These are phyloP conservation scores for Lindbergichthys nudifrons DNA, from an alignment of 2,797 vertebrate genomes.

Conservation along the genomic window DNA sequence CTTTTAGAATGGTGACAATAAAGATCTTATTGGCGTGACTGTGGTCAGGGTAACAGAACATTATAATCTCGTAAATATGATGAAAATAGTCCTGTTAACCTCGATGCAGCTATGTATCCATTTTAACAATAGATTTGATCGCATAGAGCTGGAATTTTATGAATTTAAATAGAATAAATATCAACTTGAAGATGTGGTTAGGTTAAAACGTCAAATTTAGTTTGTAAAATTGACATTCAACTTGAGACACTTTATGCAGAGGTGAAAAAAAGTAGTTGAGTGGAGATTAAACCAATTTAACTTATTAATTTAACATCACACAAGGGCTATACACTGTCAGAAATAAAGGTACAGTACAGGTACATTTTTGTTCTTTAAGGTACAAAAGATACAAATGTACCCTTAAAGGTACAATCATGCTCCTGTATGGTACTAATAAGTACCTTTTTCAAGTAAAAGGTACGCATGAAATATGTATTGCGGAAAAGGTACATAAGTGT, in stretches of 20 bases:
- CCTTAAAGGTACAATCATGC: too few species aligned
- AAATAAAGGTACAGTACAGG: too few species aligned
- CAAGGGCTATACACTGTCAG: too few species aligned
- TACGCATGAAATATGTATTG: too few species aligned
- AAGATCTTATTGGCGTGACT: background rate
- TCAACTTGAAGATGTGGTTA: background rate
- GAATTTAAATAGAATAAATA: background rate
- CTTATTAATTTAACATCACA: background rate
- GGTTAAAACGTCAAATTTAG: background rate
- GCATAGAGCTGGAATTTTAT: background rate
- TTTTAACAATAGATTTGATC: background rate
- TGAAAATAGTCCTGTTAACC: background rate
- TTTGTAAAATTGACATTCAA: constrained; percentile 3
- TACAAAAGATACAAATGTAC: too few species aligned
- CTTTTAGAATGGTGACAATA: background rate
- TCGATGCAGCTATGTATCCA: background rate
- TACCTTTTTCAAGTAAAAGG: too few species aligned
- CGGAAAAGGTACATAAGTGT: too few species aligned
- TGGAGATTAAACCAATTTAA: constrained; percentile 20
- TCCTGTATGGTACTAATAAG: too few species aligned
- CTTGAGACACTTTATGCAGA: background rate
- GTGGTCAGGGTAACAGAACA: background rate
- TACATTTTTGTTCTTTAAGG: too few species aligned
- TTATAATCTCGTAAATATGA: background rate
- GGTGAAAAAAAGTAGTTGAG: constrained; percentile 7